Evolutionary conservation across 92 coral and sea anemone species (phyloP), one percentile per base, ranked within the genome.

Genomic region (Plumapathes pennacea): DNA sequence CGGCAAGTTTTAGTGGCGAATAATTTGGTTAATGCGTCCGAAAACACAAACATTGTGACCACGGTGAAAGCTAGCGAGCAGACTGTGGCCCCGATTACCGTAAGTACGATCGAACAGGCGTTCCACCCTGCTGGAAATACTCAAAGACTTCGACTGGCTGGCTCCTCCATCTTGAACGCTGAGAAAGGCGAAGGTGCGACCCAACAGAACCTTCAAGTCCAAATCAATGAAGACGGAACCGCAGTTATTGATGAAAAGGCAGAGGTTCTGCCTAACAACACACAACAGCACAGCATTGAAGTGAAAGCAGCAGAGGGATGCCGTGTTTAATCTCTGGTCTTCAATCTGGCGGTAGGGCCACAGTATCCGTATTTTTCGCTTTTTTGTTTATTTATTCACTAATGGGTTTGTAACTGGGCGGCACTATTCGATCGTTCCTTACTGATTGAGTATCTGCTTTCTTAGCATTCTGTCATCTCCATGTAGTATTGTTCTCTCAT

Each of bases 221-320:
- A n/a, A n/a, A n/a, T n/a, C n/a, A n/a, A n/a, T n/a, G n/a, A n/a
- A n/a, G n/a, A n/a, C n/a, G n/a, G n/a, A n/a, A n/a, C n/a, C n/a
- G n/a, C n/a, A n/a, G n/a, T n/a, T n/a, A n/a, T n/a, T n/a, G n/a
- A n/a, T n/a, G n/a, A n/a, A n/a, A n/a, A n/a, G n/a, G n/a, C n/a
- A n/a, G n/a, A n/a, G n/a, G 23, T 32, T 8, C 57, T 48, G 2
- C 40, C 77, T 13, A 62, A 57, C 26, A 64, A 46, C 26, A 37
- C 46, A 12, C 83, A 63, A 27, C 81, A 69, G 38, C 89, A 77
- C 44, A 82, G 96, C 56, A 88, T 88, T 38, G 96, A 82, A 54
- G 85, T 88, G 2, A 88, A 88, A 88, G 84, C 96, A 33, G 96
- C 84, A 26, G 85, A 82, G 42, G 96, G 96, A 0, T 88, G 96